Base-by-base conservation (phyloP, 2,113 vertebrate genomes). In the Mesocricetus auratus region DNA sequence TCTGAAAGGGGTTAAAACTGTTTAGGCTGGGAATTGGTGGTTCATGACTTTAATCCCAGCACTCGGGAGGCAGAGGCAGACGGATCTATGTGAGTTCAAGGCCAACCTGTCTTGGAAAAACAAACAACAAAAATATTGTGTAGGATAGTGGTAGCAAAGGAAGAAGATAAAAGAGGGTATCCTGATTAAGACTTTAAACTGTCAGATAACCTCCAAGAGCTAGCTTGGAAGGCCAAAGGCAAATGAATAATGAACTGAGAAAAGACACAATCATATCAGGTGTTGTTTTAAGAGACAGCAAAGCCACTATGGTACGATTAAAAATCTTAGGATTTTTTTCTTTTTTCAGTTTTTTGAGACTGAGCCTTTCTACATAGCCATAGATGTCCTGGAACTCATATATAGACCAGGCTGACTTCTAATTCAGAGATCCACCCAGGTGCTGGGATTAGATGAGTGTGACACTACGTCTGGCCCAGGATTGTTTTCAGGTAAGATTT, bases 131-230 rank as follows among this genome's bases (percentile, higher is more conserved):
- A n/a, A 17, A 36, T 53, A 31, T 62, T 39, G 4, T 89, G 24
- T n/a, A 95, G 42, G 45, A 58, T 81, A 95, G n/a, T 78, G n/a
- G 39, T n/a, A 64, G 16, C 47, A 92, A 93, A 94, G 21, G 53
- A 13, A 89, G 42, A 56, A 60, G 16, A 90, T 58, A 71, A 82
- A 91, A 92, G 62, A 86, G 71, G 66, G 90, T n/a, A n/a, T n/a
- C n/a, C n/a, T 79, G 92, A 78, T 45, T 60, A 74, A 78, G 42
- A 53, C 42, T 60, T 29, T 64, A 53, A 89, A 86, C 68, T 77
- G 66, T 71, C 33, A 82, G 39, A n/a, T 89, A 91, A 31, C 74
- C 62, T 86, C 94, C n/a, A 71, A 81, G 17, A 94, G 45, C 53
- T 53, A 88, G 42, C 13, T 15, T 74, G 69, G 78, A 82, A 91